These are phyloP conservation scores for Mormyrops boulengeri DNA, from an alignment of 2,797 vertebrate species.

Conservation along the genomic window DNA sequence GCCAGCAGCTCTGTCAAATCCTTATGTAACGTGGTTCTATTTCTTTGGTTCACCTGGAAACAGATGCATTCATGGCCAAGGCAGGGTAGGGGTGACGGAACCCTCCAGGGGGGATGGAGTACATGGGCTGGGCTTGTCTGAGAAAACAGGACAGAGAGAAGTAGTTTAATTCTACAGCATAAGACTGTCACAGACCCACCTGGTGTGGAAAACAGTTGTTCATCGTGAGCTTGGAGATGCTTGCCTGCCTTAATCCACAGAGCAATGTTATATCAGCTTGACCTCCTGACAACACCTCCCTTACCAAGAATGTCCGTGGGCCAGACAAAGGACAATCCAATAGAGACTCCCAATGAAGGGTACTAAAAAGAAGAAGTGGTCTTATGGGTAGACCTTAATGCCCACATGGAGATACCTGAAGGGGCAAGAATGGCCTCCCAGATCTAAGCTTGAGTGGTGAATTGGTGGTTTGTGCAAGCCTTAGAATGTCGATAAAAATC, in stretches of 20 bases:
- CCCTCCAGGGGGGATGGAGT: conserved; percentile 74
- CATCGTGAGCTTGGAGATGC: background rate
- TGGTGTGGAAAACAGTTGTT: background rate
- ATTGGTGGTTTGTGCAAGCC: background rate
- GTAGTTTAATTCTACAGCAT: background rate
- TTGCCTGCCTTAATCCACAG: background rate
- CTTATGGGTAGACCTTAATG: background rate
- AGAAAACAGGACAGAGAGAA: background rate
- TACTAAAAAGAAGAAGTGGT: background rate
- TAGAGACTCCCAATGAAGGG: background rate
- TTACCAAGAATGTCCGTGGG: background rate
- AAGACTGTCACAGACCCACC: background rate
- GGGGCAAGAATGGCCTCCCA: background rate
- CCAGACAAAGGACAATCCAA: background rate
- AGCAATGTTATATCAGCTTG: background rate
- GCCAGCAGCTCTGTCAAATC: background rate
- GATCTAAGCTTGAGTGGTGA: background rate
- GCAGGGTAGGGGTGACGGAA: conserved; percentile 79
- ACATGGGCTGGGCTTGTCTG: conserved; percentile 81
- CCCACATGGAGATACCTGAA: background rate
- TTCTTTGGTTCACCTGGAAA: conserved; percentile 70
- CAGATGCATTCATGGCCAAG: conserved; percentile 82
- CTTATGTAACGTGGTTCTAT: background rate
- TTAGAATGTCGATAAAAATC: background rate
- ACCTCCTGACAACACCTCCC: background rate